Evolutionary conservation across 2,888 invertebrate genomes (phyloP).

Genomic region (Lepetodrilus schrolli): DNA sequence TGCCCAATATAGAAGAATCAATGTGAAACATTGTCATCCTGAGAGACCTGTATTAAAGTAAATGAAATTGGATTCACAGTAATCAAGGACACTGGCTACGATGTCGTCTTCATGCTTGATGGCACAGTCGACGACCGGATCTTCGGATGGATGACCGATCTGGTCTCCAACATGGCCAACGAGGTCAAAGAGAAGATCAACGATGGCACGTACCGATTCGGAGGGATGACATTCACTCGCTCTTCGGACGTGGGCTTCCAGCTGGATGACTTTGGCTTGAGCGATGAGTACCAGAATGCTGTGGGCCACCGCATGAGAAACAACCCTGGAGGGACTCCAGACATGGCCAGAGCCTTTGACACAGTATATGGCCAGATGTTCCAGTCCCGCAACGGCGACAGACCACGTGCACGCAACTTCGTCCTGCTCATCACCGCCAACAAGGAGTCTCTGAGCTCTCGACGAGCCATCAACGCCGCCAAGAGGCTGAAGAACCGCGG

Average conservation of each 20-base stretch:
- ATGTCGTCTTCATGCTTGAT: slow-evolving; percentile 50
- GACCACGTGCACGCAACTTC: slow-evolving; percentile 50
- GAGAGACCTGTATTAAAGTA: too few species aligned
- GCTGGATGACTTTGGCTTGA: slow-evolving; percentile 38
- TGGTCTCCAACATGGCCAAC: slow-evolving; percentile 45
- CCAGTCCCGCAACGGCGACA: slow-evolving; percentile 47
- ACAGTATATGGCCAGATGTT: slow-evolving; percentile 45
- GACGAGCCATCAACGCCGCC: slow-evolving; percentile 33
- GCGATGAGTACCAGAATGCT: slow-evolving; percentile 35
- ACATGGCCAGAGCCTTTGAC: slow-evolving; percentile 51
- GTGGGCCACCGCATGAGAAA: slow-evolving; percentile 28
- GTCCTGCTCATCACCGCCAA: slow-evolving; percentile 57
- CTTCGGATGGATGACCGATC: slow-evolving; percentile 55
- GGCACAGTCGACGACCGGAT: slow-evolving; percentile 44
- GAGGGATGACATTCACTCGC: slow-evolving; percentile 44
- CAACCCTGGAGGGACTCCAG: slow-evolving; percentile 30
- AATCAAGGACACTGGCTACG: slow-evolving; percentile 34
- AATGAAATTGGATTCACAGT: background rate
- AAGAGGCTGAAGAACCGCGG: slow-evolving; percentile 38
- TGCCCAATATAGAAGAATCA: too few species aligned
- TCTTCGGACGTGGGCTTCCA: slow-evolving; percentile 37
- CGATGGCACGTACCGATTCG: slow-evolving; percentile 56
- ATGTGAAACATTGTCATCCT: too few species aligned
- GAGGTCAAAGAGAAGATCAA: slow-evolving; percentile 51
- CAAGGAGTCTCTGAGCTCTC: slow-evolving; percentile 39